These are phyloP conservation scores for Embidobia sp. DNA, from an alignment of 2,888 invertebrate genomes.

Conservation along the genomic window DNA sequence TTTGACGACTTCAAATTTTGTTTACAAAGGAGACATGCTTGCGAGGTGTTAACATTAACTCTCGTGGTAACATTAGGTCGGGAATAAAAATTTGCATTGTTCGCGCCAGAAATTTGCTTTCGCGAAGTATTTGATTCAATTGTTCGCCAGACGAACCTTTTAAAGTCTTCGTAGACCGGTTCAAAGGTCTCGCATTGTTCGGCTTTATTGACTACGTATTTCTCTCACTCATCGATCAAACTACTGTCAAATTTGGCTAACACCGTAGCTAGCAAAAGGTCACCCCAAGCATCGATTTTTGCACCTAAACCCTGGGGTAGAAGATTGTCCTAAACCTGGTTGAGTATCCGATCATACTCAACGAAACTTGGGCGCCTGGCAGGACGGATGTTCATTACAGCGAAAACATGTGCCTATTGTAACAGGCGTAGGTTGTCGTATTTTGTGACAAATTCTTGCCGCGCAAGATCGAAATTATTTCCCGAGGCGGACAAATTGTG, in stretches of 20 bases:
- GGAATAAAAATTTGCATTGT: too few relatives aligned
- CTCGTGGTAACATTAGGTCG: too few relatives aligned
- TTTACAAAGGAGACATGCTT: background rate
- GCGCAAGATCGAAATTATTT: constrained; percentile 42
- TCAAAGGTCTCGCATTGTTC: too few relatives aligned
- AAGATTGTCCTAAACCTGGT: constrained; percentile 24
- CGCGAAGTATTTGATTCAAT: constrained; percentile 1
- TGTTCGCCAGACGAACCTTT: constrained; percentile 14
- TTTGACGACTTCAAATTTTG: background rate
- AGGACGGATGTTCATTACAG: background rate
- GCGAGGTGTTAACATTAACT: background rate
- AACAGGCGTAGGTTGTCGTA: constrained; percentile 29
- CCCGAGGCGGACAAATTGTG: constrained; percentile 18
- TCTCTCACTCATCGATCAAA: constrained; percentile 8
- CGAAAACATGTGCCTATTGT: constrained; percentile 13
- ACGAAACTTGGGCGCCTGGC: constrained; percentile 8
- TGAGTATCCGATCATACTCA: constrained; percentile 41
- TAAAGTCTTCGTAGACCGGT: constrained; percentile 8
- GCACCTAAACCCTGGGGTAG: constrained; percentile 19
- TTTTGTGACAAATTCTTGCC: constrained; percentile 12
- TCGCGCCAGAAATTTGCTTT: background rate
- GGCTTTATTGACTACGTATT: too few relatives aligned
- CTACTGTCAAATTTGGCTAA: background rate
- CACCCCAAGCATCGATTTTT: constrained; percentile 1
- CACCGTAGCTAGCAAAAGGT: constrained; percentile 9